phyloP scores from a whole-genome alignment of 2,888 invertebrate genomes.

The Rotaria socialis region DNA sequence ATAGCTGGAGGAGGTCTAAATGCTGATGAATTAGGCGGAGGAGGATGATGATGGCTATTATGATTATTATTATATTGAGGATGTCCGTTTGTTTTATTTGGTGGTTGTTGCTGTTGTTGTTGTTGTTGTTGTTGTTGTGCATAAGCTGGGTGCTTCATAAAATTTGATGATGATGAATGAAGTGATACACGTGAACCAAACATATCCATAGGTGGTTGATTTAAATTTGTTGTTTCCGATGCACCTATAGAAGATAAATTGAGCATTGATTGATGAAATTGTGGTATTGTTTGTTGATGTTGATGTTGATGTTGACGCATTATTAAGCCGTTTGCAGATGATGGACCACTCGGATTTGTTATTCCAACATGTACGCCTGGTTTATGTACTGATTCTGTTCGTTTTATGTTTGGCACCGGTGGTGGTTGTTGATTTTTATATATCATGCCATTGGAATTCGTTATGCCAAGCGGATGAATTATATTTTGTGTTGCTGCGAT shows the following conservation, averaged over 20 bases:
- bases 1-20: not conserved
- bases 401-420: conserved; percentile 31
- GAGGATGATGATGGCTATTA: not conserved
- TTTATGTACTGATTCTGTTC: conserved; percentile 31
- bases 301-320: conserved; percentile 3
- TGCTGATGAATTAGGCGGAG: not conserved
- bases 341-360: not conserved
- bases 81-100: not conserved
- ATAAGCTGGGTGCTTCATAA: conserved; percentile 7
- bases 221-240: not conserved
- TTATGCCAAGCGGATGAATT: not conserved
- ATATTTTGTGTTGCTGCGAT: not conserved
- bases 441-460: not conserved
- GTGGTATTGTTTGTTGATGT: not conserved
- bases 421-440: not conserved
- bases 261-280: conserved; percentile 6
- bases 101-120: not conserved
- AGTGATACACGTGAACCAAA: conserved; percentile 9
- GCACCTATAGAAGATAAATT: not conserved
- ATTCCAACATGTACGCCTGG: conserved; percentile 16
- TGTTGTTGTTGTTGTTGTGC: too few species aligned
- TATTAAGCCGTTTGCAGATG: not conserved
- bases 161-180: not conserved
- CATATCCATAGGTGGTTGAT: not conserved
- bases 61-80: not conserved